These are phyloP conservation scores for Acropora yongei DNA, from an alignment of 64 coral and sea anemone genomes.

Conservation along the genomic window DNA sequence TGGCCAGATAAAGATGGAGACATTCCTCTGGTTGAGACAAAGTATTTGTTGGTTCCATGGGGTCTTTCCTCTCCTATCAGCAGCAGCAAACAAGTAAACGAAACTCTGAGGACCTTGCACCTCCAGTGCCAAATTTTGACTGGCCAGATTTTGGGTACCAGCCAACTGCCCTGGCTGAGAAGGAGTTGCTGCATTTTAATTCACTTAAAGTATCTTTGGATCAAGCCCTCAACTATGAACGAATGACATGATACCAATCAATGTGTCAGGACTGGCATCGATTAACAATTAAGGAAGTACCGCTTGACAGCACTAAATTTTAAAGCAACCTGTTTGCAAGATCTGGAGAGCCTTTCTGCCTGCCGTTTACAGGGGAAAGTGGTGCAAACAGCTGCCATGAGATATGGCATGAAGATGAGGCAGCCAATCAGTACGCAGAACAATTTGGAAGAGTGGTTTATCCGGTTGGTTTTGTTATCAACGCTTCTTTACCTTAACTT, in stretches of 20 bases:
- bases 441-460: constrained; percentile 30
- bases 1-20: constrained; percentile 42
- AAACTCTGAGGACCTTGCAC: no score
- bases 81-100: constrained; percentile 12
- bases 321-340: constrained; percentile 35
- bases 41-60: constrained; percentile 54
- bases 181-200: constrained; percentile 14
- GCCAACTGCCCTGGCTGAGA: constrained; percentile 39
- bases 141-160: constrained; percentile 17
- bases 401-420: background rate
- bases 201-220: background rate
- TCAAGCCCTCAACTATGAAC: background rate
- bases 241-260: background rate
- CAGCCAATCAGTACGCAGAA: constrained; percentile 26
- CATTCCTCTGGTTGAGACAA: background rate
- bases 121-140: no score
- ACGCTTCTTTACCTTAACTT: constrained; percentile 40
- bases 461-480: constrained; percentile 48
- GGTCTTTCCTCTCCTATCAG: constrained; percentile 43
- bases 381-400: no score
- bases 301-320: constrained; percentile 44
- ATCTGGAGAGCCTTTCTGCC: constrained; percentile 39
- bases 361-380: background rate
- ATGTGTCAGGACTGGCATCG: constrained; percentile 5
- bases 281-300: constrained; percentile 19